These are phyloP conservation scores for Geophilus truncorum DNA, from an alignment of 2,888 invertebrate species.

Conservation along the genomic window DNA sequence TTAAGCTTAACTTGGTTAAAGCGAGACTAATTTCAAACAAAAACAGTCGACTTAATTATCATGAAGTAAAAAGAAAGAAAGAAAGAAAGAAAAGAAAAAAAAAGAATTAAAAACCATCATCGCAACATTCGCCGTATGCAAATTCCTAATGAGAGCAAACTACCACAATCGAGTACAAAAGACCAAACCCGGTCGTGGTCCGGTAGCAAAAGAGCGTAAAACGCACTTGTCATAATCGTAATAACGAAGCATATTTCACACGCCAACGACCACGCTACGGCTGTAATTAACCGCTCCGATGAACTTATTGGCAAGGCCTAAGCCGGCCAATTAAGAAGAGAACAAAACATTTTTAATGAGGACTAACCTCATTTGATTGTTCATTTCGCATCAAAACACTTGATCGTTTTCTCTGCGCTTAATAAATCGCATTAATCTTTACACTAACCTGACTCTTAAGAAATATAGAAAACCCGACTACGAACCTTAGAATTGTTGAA, in stretches of 20 bases:
- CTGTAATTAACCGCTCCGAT: slow-evolving; percentile 10
- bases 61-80: not conserved
- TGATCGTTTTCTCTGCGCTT: not conserved
- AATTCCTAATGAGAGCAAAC: not conserved
- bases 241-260: slow-evolving; percentile 2
- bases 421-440: slow-evolving; percentile 4
- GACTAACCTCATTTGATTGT: slow-evolving; percentile 5
- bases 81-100: no score
- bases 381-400: slow-evolving; percentile 5
- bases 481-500: no score
- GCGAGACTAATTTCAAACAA: not conserved
- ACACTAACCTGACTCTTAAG: not conserved
- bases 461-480: not conserved
- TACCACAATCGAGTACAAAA: not conserved
- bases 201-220: not conserved
- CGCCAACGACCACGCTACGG: not conserved
- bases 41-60: not conserved
- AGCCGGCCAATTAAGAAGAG: not conserved
- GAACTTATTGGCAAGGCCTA: not conserved
- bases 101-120: no score
- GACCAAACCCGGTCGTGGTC: not conserved
- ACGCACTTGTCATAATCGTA: not conserved
- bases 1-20: not conserved
- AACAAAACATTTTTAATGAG: slow-evolving; percentile 3
- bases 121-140: not conserved